Evolutionary conservation across 2,113 vertebrate genomes (phyloP), one percentile per base, ranked within the genome.

Genomic region (Sylvicapra grimmia): DNA sequence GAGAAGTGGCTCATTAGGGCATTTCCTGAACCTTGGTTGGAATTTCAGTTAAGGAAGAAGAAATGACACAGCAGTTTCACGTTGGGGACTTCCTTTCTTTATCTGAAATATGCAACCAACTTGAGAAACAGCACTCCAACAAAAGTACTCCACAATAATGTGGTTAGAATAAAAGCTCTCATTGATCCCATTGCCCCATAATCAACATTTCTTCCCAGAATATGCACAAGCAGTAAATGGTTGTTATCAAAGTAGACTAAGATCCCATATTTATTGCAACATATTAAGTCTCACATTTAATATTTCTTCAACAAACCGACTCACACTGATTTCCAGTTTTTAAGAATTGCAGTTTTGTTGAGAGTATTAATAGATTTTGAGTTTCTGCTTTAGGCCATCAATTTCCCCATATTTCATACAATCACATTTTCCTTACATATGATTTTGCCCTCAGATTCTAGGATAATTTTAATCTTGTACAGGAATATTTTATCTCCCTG

Each of bases 41-140:
- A 99, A 99, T 99, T 99, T 98, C 98, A 98, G 97, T 98, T 98
- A 97, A 97, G 99, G 98, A 98, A 99, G 98, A 99, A 99, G 98
- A 98, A 99, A 99, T 99, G 94, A 99, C 99, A 98, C 97, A 98
- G 99, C 99, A 99, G 98, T 99, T 99, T 98, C 98, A 98, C 98
- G 80, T 97, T 97, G 53, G 61, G 98, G 89, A 96, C 90, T 97
- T 98, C 93, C 97, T 98, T 90, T 97, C 96, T 98, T 65, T 96
- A 51, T 98, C 94, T 98, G 89, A 98, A 98, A 95, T 80, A 79
- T 25, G 36, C 83, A 94, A 90, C 87, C 94, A 97, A 93, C 93
- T 86, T 95, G 98, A 98, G 68, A 98, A 97, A 13, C 63, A 63
- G 83, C 56, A 25, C 40, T 72, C 88, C 82, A 97, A 93, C 54